Conservation (phyloP, 2,797 vertebrate genomes). For the Mormyrus proboscirostris region DNA sequence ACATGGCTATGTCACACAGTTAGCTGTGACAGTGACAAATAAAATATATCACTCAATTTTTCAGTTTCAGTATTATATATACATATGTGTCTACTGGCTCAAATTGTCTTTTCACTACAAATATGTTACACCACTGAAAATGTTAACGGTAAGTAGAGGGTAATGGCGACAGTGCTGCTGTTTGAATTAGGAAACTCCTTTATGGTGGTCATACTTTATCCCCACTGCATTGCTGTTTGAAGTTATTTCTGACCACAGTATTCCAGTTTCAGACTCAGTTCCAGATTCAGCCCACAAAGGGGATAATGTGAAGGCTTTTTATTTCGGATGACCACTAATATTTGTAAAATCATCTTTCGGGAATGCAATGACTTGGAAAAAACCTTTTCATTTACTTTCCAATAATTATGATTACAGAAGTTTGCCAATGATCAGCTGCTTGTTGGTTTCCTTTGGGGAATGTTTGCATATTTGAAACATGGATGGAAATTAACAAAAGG, state of each 20-base stretch:
- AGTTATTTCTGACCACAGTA: background rate
- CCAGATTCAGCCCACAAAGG: background rate
- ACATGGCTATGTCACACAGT: background rate
- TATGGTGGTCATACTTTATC: background rate
- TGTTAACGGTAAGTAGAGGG: conserved; percentile 31
- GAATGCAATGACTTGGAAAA: background rate
- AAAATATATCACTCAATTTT: background rate
- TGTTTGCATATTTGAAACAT: conserved; percentile 43
- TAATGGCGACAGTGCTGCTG: background rate
- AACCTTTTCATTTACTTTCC: background rate
- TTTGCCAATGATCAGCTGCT: background rate
- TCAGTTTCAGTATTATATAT: background rate
- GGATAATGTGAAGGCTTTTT: background rate
- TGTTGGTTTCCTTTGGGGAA: conserved; percentile 41
- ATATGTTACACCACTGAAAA: background rate
- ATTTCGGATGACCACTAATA: background rate
- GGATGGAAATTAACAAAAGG: conserved; percentile 51
- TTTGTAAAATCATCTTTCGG: background rate
- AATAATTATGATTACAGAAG: background rate
- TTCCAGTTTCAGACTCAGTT: background rate
- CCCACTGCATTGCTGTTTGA: background rate
- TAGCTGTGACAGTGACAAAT: background rate
- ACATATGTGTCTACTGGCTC: background rate
- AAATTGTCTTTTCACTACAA: background rate
- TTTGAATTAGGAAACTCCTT: background rate